Conservation (phyloP, 2,113 vertebrate species). For the Rhinolophus ferrumequinum region DNA sequence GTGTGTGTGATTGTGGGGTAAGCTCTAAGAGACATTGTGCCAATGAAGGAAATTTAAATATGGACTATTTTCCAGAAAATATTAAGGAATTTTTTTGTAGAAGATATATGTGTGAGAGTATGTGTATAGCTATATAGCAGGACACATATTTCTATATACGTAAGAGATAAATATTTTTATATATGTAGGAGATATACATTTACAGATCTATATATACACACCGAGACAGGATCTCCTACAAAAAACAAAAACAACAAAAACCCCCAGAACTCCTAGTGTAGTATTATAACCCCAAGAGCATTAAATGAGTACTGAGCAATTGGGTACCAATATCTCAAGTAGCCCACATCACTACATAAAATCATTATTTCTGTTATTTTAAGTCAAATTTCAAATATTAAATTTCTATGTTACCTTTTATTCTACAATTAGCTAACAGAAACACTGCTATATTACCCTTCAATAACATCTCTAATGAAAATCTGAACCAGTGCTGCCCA, state of each 20-base stretch:
- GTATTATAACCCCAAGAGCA: background rate
- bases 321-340: background rate
- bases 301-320: background rate
- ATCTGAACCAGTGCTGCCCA: background rate
- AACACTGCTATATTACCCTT: background rate
- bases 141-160: background rate
- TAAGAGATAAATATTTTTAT: background rate
- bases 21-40: background rate
- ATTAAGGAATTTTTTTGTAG: background rate
- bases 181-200: background rate
- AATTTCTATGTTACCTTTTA: background rate
- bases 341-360: background rate
- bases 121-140: background rate
- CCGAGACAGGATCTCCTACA: background rate
- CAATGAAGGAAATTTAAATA: background rate
- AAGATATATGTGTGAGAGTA: background rate
- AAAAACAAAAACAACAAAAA: background rate
- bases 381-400: conserved; percentile 21
- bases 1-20: background rate
- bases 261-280: background rate
- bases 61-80: background rate
- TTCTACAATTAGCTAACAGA: background rate
- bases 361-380: background rate
- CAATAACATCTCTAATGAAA: background rate
- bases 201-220: background rate